These are phyloP conservation scores for Phalacrocorax pelagicus DNA, from an alignment of 2,113 vertebrate species.

Conservation along the genomic window DNA sequence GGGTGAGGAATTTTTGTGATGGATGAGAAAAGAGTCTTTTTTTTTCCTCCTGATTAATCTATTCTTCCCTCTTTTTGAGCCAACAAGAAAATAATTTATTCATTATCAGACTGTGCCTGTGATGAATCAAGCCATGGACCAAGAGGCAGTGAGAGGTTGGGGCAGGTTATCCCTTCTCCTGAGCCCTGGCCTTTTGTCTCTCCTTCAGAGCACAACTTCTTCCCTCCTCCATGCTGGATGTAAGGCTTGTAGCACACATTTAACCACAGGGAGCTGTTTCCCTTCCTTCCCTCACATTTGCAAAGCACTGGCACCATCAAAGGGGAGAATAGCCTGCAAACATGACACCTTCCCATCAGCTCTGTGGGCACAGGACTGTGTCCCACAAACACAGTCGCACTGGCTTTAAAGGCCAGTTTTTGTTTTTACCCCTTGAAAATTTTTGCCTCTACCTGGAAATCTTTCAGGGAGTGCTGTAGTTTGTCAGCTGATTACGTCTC, in stretches of 20 bases:
- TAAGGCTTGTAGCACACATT: background rate
- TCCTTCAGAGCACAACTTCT: background rate
- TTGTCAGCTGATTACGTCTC: background rate
- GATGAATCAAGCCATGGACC: background rate
- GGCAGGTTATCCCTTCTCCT: background rate
- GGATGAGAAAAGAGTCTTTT: background rate
- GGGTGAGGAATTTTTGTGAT: background rate
- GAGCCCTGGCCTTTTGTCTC: background rate
- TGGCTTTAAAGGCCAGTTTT: background rate
- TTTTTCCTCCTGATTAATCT: background rate
- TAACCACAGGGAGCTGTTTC: background rate
- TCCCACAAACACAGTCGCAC: background rate
- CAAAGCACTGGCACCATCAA: background rate
- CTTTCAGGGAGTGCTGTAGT: background rate
- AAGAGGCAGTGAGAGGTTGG: fast-evolving
- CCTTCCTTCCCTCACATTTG: background rate
- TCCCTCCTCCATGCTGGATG: background rate
- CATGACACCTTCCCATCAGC: background rate
- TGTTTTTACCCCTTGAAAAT: background rate
- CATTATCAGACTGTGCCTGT: background rate
- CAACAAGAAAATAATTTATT: background rate
- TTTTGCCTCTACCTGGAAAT: background rate
- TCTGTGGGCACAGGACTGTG: too few species aligned
- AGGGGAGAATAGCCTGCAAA: background rate
- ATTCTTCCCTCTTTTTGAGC: background rate